Evolutionary conservation across 2,797 vertebrate species (phyloP).

Genomic region (Centropyge bicolor): DNA sequence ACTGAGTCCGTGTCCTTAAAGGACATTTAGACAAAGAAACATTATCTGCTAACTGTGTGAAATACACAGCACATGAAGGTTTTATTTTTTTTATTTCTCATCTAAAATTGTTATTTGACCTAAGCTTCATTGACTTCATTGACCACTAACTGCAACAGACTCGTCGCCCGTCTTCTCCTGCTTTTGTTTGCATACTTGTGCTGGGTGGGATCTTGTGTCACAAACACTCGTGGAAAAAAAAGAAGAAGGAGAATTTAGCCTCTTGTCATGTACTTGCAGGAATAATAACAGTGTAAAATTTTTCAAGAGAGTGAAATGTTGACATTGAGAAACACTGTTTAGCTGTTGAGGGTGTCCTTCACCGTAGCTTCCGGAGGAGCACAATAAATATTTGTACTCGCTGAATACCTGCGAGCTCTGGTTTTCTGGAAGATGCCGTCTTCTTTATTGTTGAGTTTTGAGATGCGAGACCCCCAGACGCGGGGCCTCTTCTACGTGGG

Average conservation of each 20-base stretch:
- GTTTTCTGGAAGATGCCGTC: constrained; percentile 18
- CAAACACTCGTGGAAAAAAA: constrained; percentile 48
- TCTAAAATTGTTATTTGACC: neutral
- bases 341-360: constrained; percentile 46
- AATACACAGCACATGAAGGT: neutral
- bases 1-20: neutral
- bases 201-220: constrained; percentile 45
- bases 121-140: neutral
- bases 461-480: constrained; percentile 28
- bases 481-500: constrained; percentile 32
- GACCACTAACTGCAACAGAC: neutral
- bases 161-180: constrained; percentile 1
- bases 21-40: neutral
- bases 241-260: constrained; percentile 5
- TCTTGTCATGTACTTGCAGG: constrained; percentile 22
- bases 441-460: constrained; percentile 11
- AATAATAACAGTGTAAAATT: constrained; percentile 41
- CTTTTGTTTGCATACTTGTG: constrained; percentile 46
- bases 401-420: constrained; percentile 66
- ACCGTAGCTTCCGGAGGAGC: constrained; percentile 26
- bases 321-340: constrained; percentile 55
- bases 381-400: constrained; percentile 77
- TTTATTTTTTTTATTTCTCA: neutral
- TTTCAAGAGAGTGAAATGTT: constrained; percentile 50
- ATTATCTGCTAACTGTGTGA: neutral